Conservation (phyloP, 1,140 invertebrate genomes). For the Palaemon carinicauda region DNA sequence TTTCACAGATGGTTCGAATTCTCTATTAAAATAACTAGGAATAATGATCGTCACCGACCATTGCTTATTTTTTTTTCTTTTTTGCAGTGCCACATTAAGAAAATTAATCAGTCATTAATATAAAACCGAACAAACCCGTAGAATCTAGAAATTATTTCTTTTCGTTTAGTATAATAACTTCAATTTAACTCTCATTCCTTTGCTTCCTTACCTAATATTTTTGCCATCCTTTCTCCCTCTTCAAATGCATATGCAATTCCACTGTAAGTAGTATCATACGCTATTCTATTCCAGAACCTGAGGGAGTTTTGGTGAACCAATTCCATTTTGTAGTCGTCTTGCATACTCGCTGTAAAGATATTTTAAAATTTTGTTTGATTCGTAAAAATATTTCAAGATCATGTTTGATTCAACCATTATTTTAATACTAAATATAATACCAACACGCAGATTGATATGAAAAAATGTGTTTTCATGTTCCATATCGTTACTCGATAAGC, state of each 20-base stretch:
- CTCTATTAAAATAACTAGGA: too few species aligned
- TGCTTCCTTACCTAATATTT: not conserved
- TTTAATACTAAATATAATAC: too few species aligned
- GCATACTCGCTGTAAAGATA: not conserved
- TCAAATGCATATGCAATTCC: conserved; percentile 8
- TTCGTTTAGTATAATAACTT: not conserved
- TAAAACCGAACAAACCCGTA: not conserved
- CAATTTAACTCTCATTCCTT: not conserved
- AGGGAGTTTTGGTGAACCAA: conserved; percentile 16
- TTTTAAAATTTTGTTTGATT: not conserved
- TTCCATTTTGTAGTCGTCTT: conserved; percentile 14
- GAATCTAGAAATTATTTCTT: too few species aligned
- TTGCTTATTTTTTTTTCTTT: too few species aligned
- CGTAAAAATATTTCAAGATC: too few species aligned
- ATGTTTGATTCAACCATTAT: not conserved
- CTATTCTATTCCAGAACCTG: conserved; percentile 16
- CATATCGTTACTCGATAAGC: too few species aligned
- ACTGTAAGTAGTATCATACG: conserved; percentile 8
- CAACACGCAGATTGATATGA: too few species aligned
- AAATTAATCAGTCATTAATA: too few species aligned
- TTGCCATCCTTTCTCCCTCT: conserved; percentile 16
- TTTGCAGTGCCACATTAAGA: too few species aligned
- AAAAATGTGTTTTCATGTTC: too few species aligned
- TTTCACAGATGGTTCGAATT: too few species aligned
- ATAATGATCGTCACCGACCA: too few species aligned